Percentiles rank a stretch among this genome's conserved stretches.
phyloP scores from a whole-genome alignment of 2,797 vertebrate species.

The Falco peregrinus region DNA sequence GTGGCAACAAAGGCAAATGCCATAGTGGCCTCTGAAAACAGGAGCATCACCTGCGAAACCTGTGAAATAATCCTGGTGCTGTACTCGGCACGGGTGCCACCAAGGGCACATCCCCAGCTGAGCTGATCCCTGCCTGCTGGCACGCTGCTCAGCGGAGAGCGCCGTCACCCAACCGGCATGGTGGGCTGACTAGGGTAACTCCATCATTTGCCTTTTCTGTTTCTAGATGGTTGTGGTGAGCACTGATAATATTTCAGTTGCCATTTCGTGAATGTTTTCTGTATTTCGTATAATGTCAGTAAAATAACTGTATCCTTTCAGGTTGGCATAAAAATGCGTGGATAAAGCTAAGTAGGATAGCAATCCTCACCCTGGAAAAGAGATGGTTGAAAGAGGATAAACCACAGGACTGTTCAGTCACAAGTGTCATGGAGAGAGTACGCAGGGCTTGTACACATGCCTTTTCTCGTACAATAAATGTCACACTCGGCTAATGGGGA shows the following conservation, averaged over 20 bases:
- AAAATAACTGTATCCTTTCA: neutral
- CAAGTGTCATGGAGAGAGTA: rapidly evolving
- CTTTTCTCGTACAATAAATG: neutral
- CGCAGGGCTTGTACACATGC: rapidly evolving
- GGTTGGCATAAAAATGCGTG: neutral
- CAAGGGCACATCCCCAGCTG: neutral
- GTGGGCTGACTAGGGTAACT: rapidly evolving
- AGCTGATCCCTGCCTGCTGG: neutral
- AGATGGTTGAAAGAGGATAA: neutral
- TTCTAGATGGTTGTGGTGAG: rapidly evolving
- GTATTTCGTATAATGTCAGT: neutral
- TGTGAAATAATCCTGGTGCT: neutral
- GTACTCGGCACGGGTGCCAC: neutral
- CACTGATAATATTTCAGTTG: neutral
- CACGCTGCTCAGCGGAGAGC: rapidly evolving
- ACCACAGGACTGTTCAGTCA: neutral
- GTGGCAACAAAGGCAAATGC: neutral
- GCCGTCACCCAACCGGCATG: rapidly evolving
- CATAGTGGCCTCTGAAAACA: neutral
- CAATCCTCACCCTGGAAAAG: neutral
- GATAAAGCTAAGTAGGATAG: neutral
- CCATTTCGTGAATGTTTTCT: neutral
- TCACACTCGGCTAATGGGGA: neutral
- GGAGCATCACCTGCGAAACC: neutral
- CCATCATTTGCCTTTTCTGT: rapidly evolving